phyloP scores from a whole-genome alignment of 2,797 vertebrate species.

The Triplophysa bombifrons region DNA sequence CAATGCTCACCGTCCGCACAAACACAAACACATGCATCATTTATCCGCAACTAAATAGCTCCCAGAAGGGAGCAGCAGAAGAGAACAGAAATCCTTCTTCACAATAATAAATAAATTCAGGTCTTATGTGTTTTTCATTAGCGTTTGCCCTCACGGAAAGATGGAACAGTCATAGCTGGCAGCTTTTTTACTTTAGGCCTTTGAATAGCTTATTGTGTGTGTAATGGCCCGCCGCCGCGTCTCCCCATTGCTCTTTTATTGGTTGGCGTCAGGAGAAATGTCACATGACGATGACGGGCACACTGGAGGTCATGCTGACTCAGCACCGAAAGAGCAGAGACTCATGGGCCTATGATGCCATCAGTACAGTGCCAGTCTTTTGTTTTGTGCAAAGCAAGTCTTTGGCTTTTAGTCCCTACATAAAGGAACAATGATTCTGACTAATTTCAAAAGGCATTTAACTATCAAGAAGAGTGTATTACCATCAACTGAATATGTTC shows the following conservation, averaged over 20 bases:
- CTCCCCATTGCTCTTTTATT: conserved; percentile 18
- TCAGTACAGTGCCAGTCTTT: conserved; percentile 16
- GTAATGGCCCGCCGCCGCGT: conserved; percentile 13
- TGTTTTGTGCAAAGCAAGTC: neutral
- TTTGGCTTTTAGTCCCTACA: neutral
- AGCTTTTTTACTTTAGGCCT: conserved; percentile 14
- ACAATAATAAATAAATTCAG: conserved; percentile 28
- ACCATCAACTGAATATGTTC: neutral
- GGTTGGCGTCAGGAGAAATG: conserved; percentile 36
- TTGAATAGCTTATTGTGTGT: conserved; percentile 37
- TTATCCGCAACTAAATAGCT: conserved; percentile 13
- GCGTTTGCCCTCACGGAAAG: conserved; percentile 14
- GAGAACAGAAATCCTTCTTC: conserved; percentile 17
- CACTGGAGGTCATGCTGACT: conserved; percentile 15
- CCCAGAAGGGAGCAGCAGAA: neutral
- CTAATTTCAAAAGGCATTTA: neutral
- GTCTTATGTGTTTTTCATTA: conserved; percentile 41
- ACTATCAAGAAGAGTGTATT: neutral
- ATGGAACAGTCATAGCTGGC: conserved; percentile 8
- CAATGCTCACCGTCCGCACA: neutral
- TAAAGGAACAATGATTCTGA: neutral
- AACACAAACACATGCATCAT: conserved; percentile 26
- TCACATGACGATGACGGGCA: conserved; percentile 34
- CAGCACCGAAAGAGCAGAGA: neutral
- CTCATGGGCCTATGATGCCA: conserved; percentile 27